These are phyloP conservation scores for Pseudeuparius sepicola DNA, from an alignment of 2,888 invertebrate genomes.

Conservation along the genomic window DNA sequence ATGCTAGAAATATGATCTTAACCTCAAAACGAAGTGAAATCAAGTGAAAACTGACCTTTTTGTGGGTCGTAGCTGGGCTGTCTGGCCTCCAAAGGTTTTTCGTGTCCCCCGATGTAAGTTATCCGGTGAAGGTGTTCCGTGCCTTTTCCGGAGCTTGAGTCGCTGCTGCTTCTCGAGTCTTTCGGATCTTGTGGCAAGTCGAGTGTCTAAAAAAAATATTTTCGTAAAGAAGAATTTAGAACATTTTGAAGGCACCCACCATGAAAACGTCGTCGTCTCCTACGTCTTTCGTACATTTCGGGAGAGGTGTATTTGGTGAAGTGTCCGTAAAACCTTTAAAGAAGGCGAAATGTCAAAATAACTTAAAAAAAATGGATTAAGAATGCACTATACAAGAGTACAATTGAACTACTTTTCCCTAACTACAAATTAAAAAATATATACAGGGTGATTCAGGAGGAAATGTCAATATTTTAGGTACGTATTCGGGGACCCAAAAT, in stretches of 20 bases:
- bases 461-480: too few relatives aligned
- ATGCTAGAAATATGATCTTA: too few relatives aligned
- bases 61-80: conserved; percentile 32
- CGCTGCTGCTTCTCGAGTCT: conserved; percentile 67
- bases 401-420: too few relatives aligned
- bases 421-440: too few relatives aligned
- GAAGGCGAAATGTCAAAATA: too few relatives aligned
- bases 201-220: conserved; percentile 55
- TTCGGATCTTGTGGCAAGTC: conserved; percentile 73
- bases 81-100: conserved; percentile 36
- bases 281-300: conserved; percentile 64
- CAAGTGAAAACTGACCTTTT: too few relatives aligned
- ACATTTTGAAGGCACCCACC: conserved; percentile 53
- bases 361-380: too few relatives aligned
- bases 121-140: conserved; percentile 48
- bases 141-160: conserved; percentile 40
- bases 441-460: too few relatives aligned
- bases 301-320: conserved; percentile 56
- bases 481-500: too few relatives aligned
- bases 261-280: conserved; percentile 93
- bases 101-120: conserved; percentile 47
- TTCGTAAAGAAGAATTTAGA: not conserved
- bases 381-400: too few relatives aligned
- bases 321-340: conserved; percentile 65
- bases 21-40: too few relatives aligned